Base-by-base conservation (phyloP, 2,113 vertebrate species). In the Otocyon megalotis region DNA sequence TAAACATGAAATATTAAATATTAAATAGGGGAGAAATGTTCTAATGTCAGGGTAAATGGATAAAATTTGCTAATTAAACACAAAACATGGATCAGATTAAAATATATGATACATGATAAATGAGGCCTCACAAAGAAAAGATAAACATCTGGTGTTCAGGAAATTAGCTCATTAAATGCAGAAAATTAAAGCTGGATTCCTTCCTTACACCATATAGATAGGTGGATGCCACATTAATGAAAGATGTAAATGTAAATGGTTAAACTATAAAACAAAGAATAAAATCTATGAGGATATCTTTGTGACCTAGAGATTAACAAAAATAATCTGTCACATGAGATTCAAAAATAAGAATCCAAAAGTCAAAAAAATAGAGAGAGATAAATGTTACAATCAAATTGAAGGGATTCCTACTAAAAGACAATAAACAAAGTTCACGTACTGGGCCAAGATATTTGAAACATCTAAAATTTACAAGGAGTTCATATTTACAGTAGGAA, bases 141-240 rank as follows among this genome's bases (percentile, higher is more conserved):
- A 8, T 26, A 81, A 53, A 88, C 8, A 93, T 9, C 8, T 56
- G 43, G 8, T 71, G 19, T 63, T 96, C 24, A 50, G n/a, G 24
- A 94, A 91, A 71, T 82, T 62, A 63, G 19, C n/a, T 96, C 67
- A 79, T 60, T 83, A 79, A 94, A 77, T 83, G 69, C 35, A 77
- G 56, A 94, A 65, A 82, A 79, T 69, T 71, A 72, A 92, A 71
- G 62, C n/a, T 50, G 54, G 20, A 17, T 93, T 83, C 24, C 9
- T 83, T 63, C 50, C 28, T 74, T 83, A 83, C 71, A 63, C 17
- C 2, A 37, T n/a, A 63, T 19, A 56, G 0, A n/a, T 72, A 56
- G 24, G 35, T 83, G 56, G 10, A 92, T 13, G 32, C 19, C 54
- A 77, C 65, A 63, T 50, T 63, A 74, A 62, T 69, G 54, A 86